A percentile compares a stretch with the other conserved stretches of the same genome.
phyloP scores from a whole-genome alignment of 1,140 invertebrate genomes.

The Myzus persicae region DNA sequence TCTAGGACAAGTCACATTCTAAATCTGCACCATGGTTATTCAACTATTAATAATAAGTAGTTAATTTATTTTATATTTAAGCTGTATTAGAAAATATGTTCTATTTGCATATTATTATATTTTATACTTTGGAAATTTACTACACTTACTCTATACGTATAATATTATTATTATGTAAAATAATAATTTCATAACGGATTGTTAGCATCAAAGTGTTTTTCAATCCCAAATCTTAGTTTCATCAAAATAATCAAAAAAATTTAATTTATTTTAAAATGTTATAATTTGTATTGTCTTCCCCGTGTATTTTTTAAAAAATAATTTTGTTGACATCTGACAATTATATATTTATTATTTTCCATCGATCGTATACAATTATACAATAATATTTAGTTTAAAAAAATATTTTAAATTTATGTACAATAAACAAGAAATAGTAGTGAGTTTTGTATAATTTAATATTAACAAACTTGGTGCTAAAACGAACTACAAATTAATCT shows the following conservation, averaged over 20 bases:
- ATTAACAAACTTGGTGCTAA: background rate
- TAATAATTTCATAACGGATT: no score
- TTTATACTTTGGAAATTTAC: no score
- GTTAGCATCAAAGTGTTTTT: no score
- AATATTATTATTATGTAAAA: no score
- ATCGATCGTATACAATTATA: background rate
- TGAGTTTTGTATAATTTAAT: background rate
- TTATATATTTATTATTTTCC: background rate
- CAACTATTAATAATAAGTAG: no score
- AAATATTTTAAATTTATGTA: background rate
- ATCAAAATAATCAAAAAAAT: background rate
- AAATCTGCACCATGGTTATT: no score
- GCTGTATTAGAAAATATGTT: no score
- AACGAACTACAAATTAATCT: background rate
- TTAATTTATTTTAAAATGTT: background rate
- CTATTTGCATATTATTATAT: no score
- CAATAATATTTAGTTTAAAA: background rate
- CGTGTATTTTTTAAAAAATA: background rate
- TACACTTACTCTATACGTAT: no score
- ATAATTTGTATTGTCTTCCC: background rate
- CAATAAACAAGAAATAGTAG: background rate
- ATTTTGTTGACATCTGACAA: background rate
- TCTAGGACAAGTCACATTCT: no score
- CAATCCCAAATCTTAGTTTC: background rate
- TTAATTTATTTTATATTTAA: no score